Base-by-base conservation (phyloP, 2,888 invertebrate genomes). In the Formica aserva region DNA sequence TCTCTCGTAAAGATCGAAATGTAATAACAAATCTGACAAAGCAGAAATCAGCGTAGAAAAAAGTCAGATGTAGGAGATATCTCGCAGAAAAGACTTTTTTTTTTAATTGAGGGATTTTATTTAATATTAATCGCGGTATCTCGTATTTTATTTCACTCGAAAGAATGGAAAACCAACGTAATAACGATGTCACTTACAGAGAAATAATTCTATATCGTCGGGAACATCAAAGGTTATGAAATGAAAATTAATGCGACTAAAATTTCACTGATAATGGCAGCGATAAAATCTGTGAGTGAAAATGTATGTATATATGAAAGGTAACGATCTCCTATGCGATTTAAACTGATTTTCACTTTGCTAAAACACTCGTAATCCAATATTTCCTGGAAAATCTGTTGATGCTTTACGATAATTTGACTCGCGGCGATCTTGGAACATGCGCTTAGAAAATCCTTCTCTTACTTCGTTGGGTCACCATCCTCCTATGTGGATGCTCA, bases 361-460 rank as follows among this genome's bases (percentile, higher is more conserved):
- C 15, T 60, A 41, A 78, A 48, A 72, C 45, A 52, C n/a, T 52
- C n/a, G 48, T 52, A 60, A 82, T 76, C 15, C 41, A 15, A 52
- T 18, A 41, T 57, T 76, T 71, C 22, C 60, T 35, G 45, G 11
- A 11, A 52, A 66, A 57, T 45, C n/a, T 77, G 45, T 66, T 82
- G 76, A 77, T 45, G 11, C 66, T n/a, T 74, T 65, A 82, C 48
- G 66, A 66, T 82, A 76, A 65, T 63, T 18, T 65, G 55, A 57
- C 18, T 45, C 45, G 45, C 13, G n/a, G 35, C 66, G 66, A 77
- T 76, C 66, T 57, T 18, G 15, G 76, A 75, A 26, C 22, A 67
- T 78, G 32, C 62, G 57, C 52, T 75, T 48, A 62, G 63, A 69
- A 69, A 80, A 85, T 85, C 76, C 67, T 55, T 65, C 71, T 45